phyloP scores from a whole-genome alignment of 2,113 vertebrate species.

The Petrocephalus microphthalmus region DNA sequence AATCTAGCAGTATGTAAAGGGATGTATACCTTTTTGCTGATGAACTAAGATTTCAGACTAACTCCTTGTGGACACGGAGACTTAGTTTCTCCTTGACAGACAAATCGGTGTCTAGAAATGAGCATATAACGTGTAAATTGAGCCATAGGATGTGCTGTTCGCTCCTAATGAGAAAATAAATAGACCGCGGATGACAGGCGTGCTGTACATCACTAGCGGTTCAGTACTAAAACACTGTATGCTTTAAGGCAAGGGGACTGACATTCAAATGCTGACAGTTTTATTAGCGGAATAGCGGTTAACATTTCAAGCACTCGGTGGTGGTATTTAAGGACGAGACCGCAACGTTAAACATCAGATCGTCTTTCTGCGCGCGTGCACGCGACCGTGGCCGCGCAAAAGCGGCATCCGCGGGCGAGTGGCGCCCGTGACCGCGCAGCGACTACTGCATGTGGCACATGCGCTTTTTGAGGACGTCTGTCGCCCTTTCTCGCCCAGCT shows the following conservation, averaged over 20 bases:
- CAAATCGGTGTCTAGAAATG: neutral
- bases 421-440: neutral
- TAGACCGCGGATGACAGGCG: neutral
- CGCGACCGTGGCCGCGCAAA: neutral
- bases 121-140: neutral
- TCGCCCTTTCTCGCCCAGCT: slow-evolving; percentile 57
- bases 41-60: neutral
- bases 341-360: neutral
- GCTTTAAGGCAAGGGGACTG: slow-evolving; percentile 3
- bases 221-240: neutral
- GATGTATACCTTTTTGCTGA: neutral
- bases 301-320: neutral
- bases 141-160: neutral
- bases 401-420: slow-evolving; percentile 28
- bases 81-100: neutral
- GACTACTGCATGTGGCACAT: neutral
- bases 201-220: neutral
- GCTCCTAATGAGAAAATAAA: slow-evolving; percentile 1
- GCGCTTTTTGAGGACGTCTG: slow-evolving; percentile 50
- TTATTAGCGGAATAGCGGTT: slow-evolving; percentile 11
- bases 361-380: neutral
- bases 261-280: slow-evolving; percentile 1
- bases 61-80: neutral
- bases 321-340: neutral
- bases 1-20: neutral